A percentile compares a stretch with the other conserved stretches of the same genome.
These are phyloP conservation scores for Megamerina dolium DNA, from an alignment of 2,888 invertebrate genomes.

Conservation along the genomic window DNA sequence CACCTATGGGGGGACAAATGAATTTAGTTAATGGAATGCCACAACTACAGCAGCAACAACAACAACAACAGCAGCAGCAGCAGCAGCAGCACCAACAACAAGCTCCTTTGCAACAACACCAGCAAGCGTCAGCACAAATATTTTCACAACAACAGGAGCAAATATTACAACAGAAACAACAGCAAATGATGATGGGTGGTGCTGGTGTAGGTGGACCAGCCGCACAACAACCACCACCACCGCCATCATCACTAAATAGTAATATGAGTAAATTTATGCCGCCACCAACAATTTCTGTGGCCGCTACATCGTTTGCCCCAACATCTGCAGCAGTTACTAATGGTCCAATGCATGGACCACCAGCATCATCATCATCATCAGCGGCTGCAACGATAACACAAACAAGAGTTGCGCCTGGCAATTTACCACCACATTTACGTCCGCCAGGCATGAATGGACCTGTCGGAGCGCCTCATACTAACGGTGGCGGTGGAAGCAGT, in stretches of 20 bases:
- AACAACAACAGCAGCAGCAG: constrained; percentile 19
- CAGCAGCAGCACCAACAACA: no score
- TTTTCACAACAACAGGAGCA: constrained; percentile 20
- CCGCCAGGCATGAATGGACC: constrained; percentile 29
- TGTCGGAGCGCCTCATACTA: constrained; percentile 20
- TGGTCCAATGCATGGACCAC: constrained; percentile 14
- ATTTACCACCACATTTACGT: constrained; percentile 34
- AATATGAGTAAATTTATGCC: constrained; percentile 32
- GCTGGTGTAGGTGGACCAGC: no score
- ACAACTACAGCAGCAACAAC: constrained; percentile 19
- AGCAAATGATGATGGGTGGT: no score
- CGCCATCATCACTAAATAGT: constrained; percentile 12
- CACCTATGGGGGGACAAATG: constrained; percentile 23
- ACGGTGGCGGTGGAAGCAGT: constrained; percentile 32
- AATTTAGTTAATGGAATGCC: constrained; percentile 33
- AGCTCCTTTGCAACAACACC: constrained; percentile 23
- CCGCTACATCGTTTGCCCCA: constrained; percentile 6
- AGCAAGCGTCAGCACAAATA: constrained; percentile 16
- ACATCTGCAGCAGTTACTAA: constrained; percentile 6
- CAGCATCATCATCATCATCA: constrained; percentile 11
- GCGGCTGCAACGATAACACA: no score
- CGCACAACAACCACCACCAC: constrained; percentile 16
- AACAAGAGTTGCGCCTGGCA: constrained; percentile 24
- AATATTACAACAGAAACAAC: constrained; percentile 18
- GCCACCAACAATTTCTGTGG: constrained; percentile 17